Evolutionary conservation across 2,113 vertebrate genomes (phyloP).

Genomic region (Gracilinanus agilis): DNA sequence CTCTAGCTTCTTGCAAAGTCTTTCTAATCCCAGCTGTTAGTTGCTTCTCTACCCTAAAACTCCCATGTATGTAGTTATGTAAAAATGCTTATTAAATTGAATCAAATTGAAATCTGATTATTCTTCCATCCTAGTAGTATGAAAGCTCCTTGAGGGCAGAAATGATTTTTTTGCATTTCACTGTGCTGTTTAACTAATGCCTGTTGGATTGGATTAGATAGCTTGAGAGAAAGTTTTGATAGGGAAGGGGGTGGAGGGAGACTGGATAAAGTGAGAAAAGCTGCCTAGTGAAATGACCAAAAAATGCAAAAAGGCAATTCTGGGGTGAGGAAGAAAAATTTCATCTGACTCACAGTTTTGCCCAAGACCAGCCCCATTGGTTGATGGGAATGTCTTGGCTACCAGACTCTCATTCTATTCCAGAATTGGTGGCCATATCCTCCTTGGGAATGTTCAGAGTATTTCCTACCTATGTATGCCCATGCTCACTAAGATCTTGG

Average conservation of each 20-base stretch:
- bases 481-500: slow-evolving; percentile 8
- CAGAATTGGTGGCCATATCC: neutral
- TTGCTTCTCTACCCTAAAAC: neutral
- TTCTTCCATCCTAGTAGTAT: neutral
- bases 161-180: neutral
- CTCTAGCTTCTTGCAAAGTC: neutral
- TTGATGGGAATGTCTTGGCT: neutral
- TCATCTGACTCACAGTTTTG: neutral
- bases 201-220: neutral
- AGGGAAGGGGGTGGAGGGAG: neutral
- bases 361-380: neutral
- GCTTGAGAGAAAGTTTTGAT: neutral
- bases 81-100: neutral
- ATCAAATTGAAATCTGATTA: neutral
- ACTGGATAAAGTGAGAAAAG: neutral
- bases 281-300: neutral
- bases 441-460: neutral
- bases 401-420: neutral
- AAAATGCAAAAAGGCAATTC: neutral
- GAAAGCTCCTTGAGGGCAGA: neutral
- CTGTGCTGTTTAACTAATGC: neutral
- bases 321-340: neutral
- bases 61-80: neutral
- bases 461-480: neutral
- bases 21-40: neutral